These are phyloP conservation scores for Spialia ferax DNA, from an alignment of 2,888 invertebrate genomes.

Conservation along the genomic window DNA sequence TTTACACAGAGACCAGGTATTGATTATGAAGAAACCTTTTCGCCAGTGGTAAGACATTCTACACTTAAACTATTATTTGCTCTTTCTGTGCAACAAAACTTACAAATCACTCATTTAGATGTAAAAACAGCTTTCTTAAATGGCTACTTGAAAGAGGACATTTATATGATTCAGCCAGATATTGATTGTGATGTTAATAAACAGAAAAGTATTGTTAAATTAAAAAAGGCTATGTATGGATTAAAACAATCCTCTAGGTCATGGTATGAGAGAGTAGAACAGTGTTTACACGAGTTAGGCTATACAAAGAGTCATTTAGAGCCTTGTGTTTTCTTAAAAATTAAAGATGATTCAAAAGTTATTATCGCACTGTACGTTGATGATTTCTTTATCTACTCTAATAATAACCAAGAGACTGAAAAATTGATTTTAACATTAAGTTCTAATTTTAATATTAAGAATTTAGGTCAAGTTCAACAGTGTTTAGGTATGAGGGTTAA, in stretches of 20 bases:
- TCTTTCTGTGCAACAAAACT: background rate
- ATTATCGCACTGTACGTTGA: background rate
- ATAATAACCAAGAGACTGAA: background rate
- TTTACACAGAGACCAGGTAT: slow-evolving; percentile 41
- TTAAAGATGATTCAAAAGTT: background rate
- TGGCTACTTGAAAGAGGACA: background rate
- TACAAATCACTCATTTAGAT: background rate
- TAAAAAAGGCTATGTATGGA: slow-evolving; percentile 4
- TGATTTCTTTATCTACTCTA: background rate
- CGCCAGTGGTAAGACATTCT: background rate
- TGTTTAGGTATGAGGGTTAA: background rate
- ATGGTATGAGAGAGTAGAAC: slow-evolving; percentile 8
- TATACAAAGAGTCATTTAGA: background rate
- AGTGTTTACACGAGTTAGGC: background rate
- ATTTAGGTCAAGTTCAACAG: background rate
- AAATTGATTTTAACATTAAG: background rate
- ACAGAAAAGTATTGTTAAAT: background rate
- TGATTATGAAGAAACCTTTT: slow-evolving; percentile 5
- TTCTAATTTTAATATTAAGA: slow-evolving; percentile 1
- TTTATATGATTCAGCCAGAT: slow-evolving; percentile 1
- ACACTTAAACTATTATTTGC: slow-evolving; percentile 1
- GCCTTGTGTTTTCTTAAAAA: slow-evolving; percentile 1
- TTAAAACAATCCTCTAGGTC: slow-evolving; percentile 1
- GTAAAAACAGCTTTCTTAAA: background rate
- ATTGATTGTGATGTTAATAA: slow-evolving; percentile 4